A percentile compares a stretch with the other conserved stretches of the same genome.
Evolutionary conservation across 2,888 invertebrate genomes (phyloP).

Genomic region (Lamellibrachia satsuma): DNA sequence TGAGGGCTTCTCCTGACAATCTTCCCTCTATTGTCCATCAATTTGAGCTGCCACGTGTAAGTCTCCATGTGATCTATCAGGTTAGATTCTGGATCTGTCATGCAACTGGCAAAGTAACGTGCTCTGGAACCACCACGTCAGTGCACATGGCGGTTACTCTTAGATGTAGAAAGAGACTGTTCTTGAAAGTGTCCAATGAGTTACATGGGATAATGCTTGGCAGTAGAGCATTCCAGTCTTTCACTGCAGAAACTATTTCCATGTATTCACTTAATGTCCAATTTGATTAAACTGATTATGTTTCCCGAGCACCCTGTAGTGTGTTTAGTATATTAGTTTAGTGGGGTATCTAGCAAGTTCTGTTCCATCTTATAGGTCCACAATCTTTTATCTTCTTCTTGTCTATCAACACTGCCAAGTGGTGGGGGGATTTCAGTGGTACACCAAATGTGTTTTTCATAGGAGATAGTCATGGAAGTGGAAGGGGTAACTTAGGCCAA

Average conservation of each 20-base stretch:
- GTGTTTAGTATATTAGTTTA: neutral
- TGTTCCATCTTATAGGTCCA: neutral
- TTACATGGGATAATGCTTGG: neutral
- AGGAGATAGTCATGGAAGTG: no score
- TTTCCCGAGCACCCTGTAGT: neutral
- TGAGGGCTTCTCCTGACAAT: neutral
- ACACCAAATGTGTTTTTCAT: no score
- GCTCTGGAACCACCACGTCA: neutral
- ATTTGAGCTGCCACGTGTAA: neutral
- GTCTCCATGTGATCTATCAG: neutral
- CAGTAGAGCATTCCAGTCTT: neutral
- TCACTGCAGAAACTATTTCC: neutral
- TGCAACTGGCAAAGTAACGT: neutral
- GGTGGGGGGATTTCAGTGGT: no score
- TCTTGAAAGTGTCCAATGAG: conserved; percentile 17
- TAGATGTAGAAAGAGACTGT: neutral
- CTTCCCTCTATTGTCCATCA: neutral
- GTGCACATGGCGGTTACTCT: neutral
- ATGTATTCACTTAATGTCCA: neutral
- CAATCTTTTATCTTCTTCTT: neutral
- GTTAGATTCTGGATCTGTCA: neutral
- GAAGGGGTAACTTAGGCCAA: no score
- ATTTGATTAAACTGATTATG: neutral
- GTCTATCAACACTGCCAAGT: no score
- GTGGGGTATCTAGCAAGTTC: neutral